Conservation (phyloP, 1,140 invertebrate species). For the Anagrus nilaparvatae region DNA sequence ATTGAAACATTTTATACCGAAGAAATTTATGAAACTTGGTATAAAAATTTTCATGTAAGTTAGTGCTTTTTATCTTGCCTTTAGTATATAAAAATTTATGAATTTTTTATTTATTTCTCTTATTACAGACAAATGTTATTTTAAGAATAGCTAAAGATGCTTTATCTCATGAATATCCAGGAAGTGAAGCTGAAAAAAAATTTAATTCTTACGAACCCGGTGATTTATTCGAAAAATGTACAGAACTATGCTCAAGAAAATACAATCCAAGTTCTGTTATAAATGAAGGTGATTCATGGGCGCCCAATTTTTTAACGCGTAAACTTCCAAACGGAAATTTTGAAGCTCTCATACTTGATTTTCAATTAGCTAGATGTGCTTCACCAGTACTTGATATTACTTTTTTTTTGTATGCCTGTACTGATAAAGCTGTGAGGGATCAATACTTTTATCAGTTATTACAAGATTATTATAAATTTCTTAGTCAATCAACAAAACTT, state of each 20-base stretch:
- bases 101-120: not conserved
- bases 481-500: slow-evolving; percentile 43
- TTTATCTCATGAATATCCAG: slow-evolving; percentile 50
- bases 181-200: slow-evolving; percentile 44
- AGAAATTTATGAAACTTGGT: slow-evolving; percentile 47
- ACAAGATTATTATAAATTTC: slow-evolving; percentile 45
- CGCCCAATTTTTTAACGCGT: slow-evolving; percentile 57
- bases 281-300: slow-evolving; percentile 62
- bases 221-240: slow-evolving; percentile 24
- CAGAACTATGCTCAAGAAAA: slow-evolving; percentile 20
- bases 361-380: slow-evolving; percentile 52
- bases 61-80: slow-evolving; percentile 3
- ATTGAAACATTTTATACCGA: slow-evolving; percentile 50
- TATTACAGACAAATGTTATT: slow-evolving; percentile 8
- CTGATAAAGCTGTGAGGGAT: slow-evolving; percentile 44
- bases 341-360: slow-evolving; percentile 53
- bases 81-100: slow-evolving; percentile 1
- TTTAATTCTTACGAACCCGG: slow-evolving; percentile 31
- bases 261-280: slow-evolving; percentile 42
- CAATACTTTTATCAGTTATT: slow-evolving; percentile 47
- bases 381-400: slow-evolving; percentile 50
- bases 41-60: slow-evolving; percentile 46
- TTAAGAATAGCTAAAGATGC: slow-evolving; percentile 44
- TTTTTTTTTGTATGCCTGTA: slow-evolving; percentile 55
- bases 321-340: slow-evolving; percentile 34